phyloP scores from a whole-genome alignment of 2,888 invertebrate species.

The Epinotia demarniana region DNA sequence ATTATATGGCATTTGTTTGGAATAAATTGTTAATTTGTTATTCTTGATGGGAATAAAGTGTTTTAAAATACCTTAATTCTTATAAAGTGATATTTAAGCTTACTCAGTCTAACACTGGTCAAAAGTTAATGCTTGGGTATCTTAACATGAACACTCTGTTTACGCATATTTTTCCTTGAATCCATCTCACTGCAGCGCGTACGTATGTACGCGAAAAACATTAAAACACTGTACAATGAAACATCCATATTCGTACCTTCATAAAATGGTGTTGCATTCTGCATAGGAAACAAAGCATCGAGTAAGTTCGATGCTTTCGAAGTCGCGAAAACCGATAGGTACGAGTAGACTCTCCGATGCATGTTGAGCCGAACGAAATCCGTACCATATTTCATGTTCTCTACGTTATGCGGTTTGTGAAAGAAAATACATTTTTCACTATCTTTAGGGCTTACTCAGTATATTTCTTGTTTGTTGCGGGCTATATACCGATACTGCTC shows the following conservation, averaged over 20 bases:
- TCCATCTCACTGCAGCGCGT: not conserved
- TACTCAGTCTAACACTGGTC: too few species aligned
- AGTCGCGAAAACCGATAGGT: conserved; percentile 78
- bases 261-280: conserved; percentile 39
- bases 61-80: too few species aligned
- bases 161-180: not conserved
- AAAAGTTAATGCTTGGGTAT: not conserved
- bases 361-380: conserved; percentile 79
- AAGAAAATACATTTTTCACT: conserved; percentile 83
- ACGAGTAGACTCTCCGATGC: conserved; percentile 71
- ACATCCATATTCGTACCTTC: conserved; percentile 19
- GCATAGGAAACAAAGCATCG: conserved; percentile 73
- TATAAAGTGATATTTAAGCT: too few species aligned
- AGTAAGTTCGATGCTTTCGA: conserved; percentile 75
- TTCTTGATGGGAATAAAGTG: too few species aligned
- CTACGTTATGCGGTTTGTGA: conserved; percentile 81
- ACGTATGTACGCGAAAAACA: conserved; percentile 4
- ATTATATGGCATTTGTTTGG: too few species aligned
- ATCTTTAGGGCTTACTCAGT: conserved; percentile 70
- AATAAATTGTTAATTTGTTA: too few species aligned
- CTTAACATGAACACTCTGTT: not conserved
- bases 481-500: conserved; percentile 51
- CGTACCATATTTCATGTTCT: conserved; percentile 82
- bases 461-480: conserved; percentile 58
- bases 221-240: conserved; percentile 28